phyloP scores from a whole-genome alignment of 2,797 vertebrate genomes.

The Darevskia nairensis region DNA sequence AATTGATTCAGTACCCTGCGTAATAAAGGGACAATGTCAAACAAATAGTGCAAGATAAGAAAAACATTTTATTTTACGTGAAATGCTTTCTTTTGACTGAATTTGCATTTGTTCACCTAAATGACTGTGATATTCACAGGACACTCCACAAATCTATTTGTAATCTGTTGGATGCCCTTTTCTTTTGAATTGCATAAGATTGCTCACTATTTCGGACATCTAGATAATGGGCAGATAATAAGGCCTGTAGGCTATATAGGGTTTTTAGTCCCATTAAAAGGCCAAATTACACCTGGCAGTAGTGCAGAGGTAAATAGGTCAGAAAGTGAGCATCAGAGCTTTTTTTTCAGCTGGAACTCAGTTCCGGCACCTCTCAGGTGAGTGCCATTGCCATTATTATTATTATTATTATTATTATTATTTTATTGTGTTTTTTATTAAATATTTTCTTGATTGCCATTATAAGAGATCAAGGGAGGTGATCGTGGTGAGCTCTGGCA shows the following conservation, averaged over 20 bases:
- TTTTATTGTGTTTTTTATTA: too few relatives aligned
- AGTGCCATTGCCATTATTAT: too few relatives aligned
- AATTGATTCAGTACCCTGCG: slow-evolving; percentile 6
- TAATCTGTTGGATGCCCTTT: background rate
- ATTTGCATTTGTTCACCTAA: background rate
- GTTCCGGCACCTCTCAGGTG: too few relatives aligned
- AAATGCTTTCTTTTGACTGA: slow-evolving; percentile 5
- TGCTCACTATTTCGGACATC: background rate
- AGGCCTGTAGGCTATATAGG: background rate
- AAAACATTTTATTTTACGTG: slow-evolving; percentile 27
- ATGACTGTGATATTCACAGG: background rate
- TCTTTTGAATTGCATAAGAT: background rate
- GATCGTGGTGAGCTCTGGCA: too few relatives aligned
- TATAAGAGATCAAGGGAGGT: too few relatives aligned
- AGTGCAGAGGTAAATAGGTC: background rate
- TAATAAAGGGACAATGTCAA: slow-evolving; percentile 17
- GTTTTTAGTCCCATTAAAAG: background rate
- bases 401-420: too few relatives aligned
- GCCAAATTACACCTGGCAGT: background rate
- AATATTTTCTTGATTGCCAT: too few relatives aligned
- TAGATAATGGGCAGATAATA: background rate
- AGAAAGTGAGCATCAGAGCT: too few relatives aligned
- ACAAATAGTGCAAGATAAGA: background rate
- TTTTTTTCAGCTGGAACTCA: too few relatives aligned
- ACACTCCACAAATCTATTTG: background rate